Base-by-base conservation (phyloP, 2,797 vertebrate genomes). In the Malacoctenus gilli region DNA sequence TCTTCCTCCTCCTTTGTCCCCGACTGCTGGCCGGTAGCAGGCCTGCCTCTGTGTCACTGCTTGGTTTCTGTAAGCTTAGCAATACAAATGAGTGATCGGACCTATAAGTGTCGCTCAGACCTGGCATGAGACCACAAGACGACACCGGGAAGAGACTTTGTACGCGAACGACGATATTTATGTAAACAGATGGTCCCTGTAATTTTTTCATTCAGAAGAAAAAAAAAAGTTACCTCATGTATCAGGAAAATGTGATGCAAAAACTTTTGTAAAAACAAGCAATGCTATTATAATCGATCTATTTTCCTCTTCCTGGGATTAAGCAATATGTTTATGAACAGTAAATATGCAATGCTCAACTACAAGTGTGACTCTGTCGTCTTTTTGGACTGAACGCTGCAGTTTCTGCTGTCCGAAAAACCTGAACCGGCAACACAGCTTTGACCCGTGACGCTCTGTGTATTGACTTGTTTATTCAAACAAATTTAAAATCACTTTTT, bases 311-410 rank as follows among this genome's bases (percentile, higher is more conserved):
- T 76, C 57, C 59, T 84, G 65, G 66, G 49, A 59, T 30, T 16
- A 74, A 89, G 86, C 86, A 89, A 90, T 87, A 90, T 72, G 75
- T 82, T 73, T 49, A 68, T 72, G 35, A 78, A 76, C 47, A 66
- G 37, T 64, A 68, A 84, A 82, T 88, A 90, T 87, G 82, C 87
- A 91, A 87, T 71, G 72, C 59, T 30, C 41, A 79, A 79, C 38
- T 75, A 64, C 25, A 28, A 28, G 25, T 28, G 25, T 42, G 10
- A 49, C 8, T 59, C 40, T 59, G 20, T 11, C 22, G 55, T 62
- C n/a, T 62, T 4, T 34, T 20, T 62, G 7, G 14, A 3, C 59
- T 28, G 9, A 25, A 4, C 25, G 9, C 25, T 28, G 25, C 9
- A 28, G 25, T 28, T 28, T 28, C 25, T 28, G 25, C 25, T 28